Percentiles rank a stretch among this genome's conserved stretches.
phyloP scores from a whole-genome alignment of 1,140 invertebrate species.

The Drosophila paulistorum region DNA sequence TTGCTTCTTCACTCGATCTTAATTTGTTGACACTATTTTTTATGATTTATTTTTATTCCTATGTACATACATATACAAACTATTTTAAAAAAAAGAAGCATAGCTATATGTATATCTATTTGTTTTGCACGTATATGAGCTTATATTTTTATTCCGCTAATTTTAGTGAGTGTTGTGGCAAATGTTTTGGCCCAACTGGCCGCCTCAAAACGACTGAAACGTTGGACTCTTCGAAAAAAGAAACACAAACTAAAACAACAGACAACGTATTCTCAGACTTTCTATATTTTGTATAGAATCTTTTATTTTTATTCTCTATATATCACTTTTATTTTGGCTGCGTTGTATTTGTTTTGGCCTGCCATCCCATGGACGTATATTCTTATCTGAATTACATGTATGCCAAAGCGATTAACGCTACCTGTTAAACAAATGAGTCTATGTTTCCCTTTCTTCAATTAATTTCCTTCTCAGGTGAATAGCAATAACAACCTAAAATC shows the following conservation, averaged over 20 bases:
- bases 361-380: constrained; percentile 26
- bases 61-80: not conserved
- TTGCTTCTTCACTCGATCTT: constrained; percentile 22
- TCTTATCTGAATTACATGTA: not conserved
- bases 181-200: constrained; percentile 55
- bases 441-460: not conserved
- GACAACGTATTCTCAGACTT: constrained; percentile 43
- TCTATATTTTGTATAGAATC: constrained; percentile 36
- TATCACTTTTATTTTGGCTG: constrained; percentile 55
- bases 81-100: constrained; percentile 31
- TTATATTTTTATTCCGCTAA: constrained; percentile 53
- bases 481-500: constrained; percentile 11
- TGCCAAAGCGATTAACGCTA: not conserved
- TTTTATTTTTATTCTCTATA: constrained; percentile 39
- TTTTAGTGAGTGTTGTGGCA: constrained; percentile 39
- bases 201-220: constrained; percentile 62
- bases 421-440: constrained; percentile 23
- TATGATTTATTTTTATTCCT: constrained; percentile 51
- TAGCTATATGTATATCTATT: constrained; percentile 17
- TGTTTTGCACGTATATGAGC: constrained; percentile 8
- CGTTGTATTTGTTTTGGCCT: constrained; percentile 42
- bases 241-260: no score
- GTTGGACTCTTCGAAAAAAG: constrained; percentile 62
- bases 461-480: not conserved
- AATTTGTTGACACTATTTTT: constrained; percentile 37